phyloP scores from a whole-genome alignment of 2,113 vertebrate species.

The Brachyhypopomus gauderio region DNA sequence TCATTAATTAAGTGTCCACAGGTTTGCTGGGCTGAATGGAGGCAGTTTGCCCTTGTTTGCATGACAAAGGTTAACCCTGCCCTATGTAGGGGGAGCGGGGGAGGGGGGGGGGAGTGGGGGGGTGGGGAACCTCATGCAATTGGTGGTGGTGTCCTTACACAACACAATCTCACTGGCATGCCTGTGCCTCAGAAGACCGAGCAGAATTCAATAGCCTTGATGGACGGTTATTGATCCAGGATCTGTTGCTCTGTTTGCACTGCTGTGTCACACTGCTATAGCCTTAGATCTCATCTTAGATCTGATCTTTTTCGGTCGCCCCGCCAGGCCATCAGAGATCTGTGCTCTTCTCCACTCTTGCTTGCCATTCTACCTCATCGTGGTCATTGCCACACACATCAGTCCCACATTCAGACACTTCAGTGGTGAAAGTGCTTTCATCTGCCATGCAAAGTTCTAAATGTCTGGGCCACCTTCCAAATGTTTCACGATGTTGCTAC shows the following conservation, averaged over 20 bases:
- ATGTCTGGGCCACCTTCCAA: constrained; percentile 12
- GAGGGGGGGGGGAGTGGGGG: not conserved
- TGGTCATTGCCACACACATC: too few relatives aligned
- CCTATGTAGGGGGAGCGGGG: not conserved
- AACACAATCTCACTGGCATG: too few relatives aligned
- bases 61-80: constrained; percentile 39
- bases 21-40: constrained; percentile 14
- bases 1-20: constrained; percentile 31
- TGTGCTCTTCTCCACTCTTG: too few relatives aligned
- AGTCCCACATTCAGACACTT: too few relatives aligned
- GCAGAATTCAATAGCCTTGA: constrained; percentile 18
- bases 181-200: not conserved
- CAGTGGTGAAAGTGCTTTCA: not conserved
- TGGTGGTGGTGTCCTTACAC: not conserved
- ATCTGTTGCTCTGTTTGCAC: constrained; percentile 25
- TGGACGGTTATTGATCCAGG: constrained; percentile 24
- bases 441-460: not conserved
- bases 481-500: constrained; percentile 20
- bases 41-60: constrained; percentile 32
- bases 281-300: too few relatives aligned
- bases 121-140: not conserved
- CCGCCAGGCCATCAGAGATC: too few relatives aligned
- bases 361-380: too few relatives aligned
- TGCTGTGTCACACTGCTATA: not conserved
- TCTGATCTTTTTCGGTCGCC: too few relatives aligned